Base-by-base conservation (phyloP, 2,888 invertebrate species). In the Tachina lurida region DNA sequence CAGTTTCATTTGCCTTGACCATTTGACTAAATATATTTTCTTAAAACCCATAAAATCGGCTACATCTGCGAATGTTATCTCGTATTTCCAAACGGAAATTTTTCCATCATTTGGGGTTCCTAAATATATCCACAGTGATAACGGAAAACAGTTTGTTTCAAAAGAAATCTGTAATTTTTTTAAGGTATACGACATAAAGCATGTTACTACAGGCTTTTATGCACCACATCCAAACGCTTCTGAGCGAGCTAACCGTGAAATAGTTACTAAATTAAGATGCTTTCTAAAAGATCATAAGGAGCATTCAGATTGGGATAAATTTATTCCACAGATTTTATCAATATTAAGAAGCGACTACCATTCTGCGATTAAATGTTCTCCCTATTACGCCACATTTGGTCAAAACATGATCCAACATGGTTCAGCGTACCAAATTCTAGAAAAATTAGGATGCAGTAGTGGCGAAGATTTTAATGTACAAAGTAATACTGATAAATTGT, bases 141-240 rank as follows among this genome's bases (percentile, higher is more conserved):
- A 84, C 22, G 85, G 52, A 1, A 85, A 84, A 45, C 85, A 85
- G 56, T 85, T 86, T 43, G 12, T 45, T 1, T 71, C 58, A 2
- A 22, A 58, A 2, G 77, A 74, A 47, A 71, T 85, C 41, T 10
- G 39, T 1, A 45, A 83, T 4, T 84, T 87, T 45, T 54, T 84
- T 3, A 10, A n/a, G 3, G 22, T 49, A 3, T 81, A 71, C 58
- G 87, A 78, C 8, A 71, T 82, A 3, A 43, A 19, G 7, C 84
- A 84, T 54, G 63, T 87, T 3, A 79, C 49, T 8, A 81, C 87
- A 7, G 81, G 70, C 1, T 73, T 77, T 2, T 81, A 84, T 15
- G 75, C 84, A 9, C 87, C 87, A 0, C 81, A 87, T 39, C 84
- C 87, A 0, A 86, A 87, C 45, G 84, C 85, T 17, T 75, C 80